A percentile compares a stretch with the other conserved stretches of the same genome.
phyloP scores from a whole-genome alignment of 2,888 invertebrate genomes.

The Tinea trinotella region DNA sequence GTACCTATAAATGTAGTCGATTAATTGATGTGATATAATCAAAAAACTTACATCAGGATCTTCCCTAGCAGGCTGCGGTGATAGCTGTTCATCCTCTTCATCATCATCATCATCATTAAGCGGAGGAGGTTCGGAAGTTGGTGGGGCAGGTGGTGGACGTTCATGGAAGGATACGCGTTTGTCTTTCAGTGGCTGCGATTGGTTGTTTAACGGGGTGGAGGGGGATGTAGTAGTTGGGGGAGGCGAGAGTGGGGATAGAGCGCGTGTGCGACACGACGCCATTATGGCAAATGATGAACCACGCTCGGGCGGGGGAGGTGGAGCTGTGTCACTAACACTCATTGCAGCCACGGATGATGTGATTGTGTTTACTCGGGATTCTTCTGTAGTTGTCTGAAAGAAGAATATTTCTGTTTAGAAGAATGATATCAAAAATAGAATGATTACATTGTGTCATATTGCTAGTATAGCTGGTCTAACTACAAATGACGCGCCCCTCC shows the following conservation, averaged over 20 bases:
- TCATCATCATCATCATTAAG: constrained; percentile 10
- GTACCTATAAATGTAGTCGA: too few relatives aligned
- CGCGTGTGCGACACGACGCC: constrained; percentile 71
- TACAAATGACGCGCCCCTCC: too few relatives aligned
- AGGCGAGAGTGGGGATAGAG: constrained; percentile 56
- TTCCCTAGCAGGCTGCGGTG: constrained; percentile 63
- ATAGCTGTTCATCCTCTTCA: constrained; percentile 21
- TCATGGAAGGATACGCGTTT: constrained; percentile 87
- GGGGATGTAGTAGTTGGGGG: constrained; percentile 40
- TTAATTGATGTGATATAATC: too few relatives aligned
- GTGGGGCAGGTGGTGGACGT: constrained; percentile 45
- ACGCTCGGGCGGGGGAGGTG: constrained; percentile 88
- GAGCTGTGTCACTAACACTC: constrained; percentile 23
- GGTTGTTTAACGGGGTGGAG: not conserved
- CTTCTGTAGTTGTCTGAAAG: constrained; percentile 28
- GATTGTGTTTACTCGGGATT: constrained; percentile 33
- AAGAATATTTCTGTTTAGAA: too few relatives aligned
- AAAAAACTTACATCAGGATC: constrained; percentile 83
- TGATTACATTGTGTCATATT: too few relatives aligned
- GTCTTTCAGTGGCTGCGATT: constrained; percentile 43
- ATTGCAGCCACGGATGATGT: constrained; percentile 26
- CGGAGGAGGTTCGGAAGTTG: constrained; percentile 24
- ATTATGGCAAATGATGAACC: constrained; percentile 91
- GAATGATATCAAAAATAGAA: too few relatives aligned
- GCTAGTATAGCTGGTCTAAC: too few relatives aligned